Conservation (phyloP, 2,797 vertebrate species). For the Steatocranus sp. region DNA sequence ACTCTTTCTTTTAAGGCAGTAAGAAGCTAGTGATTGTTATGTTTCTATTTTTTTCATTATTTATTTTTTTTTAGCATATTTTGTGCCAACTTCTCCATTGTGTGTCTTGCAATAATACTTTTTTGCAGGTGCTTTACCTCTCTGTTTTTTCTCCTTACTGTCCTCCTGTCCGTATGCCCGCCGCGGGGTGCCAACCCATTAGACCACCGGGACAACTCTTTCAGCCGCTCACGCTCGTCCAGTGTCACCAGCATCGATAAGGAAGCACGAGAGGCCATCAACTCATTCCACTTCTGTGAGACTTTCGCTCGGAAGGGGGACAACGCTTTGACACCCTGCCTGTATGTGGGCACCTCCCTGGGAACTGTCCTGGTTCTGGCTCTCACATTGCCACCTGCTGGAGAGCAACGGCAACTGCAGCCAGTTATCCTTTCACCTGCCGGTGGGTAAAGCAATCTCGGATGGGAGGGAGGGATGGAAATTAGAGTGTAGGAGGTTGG, state of each 20-base stretch:
- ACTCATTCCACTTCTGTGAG: conserved; percentile 92
- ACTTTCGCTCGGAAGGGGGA: conserved; percentile 90
- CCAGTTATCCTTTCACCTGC: conserved; percentile 93
- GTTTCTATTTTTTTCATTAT: neutral
- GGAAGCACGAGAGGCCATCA: conserved; percentile 91
- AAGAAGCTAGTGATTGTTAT: neutral
- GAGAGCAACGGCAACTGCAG: conserved; percentile 94
- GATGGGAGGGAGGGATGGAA: neutral
- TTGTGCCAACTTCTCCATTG: neutral
- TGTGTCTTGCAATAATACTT: neutral
- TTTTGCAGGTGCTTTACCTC: conserved; percentile 68
- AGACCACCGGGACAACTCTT: conserved; percentile 98
- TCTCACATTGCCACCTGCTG: conserved; percentile 88
- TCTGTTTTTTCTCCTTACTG: conserved; percentile 65
- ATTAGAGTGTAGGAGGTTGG: neutral
- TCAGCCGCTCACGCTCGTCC: conserved; percentile 97
- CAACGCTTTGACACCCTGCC: conserved; percentile 79
- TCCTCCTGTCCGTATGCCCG: conserved; percentile 82
- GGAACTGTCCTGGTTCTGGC: conserved; percentile 89
- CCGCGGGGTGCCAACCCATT: conserved; percentile 77
- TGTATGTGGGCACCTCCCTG: conserved; percentile 93
- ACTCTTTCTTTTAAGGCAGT: neutral
- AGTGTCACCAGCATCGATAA: conserved; percentile 99
- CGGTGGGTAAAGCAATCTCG: conserved; percentile 75
- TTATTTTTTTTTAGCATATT: neutral